Evolutionary conservation across 2,888 invertebrate genomes (phyloP).

Genomic region (Habrosyne pyritoides): DNA sequence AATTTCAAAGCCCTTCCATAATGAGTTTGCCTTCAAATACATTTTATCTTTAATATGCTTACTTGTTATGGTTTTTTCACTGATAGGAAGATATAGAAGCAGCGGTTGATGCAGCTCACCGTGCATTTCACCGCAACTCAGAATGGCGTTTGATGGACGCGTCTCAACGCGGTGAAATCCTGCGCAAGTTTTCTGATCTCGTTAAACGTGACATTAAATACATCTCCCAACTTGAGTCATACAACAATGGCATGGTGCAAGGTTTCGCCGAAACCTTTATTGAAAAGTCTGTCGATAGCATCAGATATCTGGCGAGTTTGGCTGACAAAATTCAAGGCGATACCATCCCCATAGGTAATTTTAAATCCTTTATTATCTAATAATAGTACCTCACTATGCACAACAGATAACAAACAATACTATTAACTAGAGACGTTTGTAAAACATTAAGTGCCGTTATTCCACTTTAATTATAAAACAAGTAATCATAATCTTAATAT

Average conservation of each 20-base stretch:
- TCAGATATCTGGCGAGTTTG: slow-evolving; percentile 93
- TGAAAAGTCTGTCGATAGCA: slow-evolving; percentile 67
- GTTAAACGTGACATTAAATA: slow-evolving; percentile 89
- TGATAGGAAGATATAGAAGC: slow-evolving; percentile 87
- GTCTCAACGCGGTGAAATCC: slow-evolving; percentile 87
- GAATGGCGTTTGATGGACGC: slow-evolving; percentile 93
- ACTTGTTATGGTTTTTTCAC: background rate
- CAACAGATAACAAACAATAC: no score
- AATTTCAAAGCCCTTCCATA: no score
- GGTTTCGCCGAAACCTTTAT: slow-evolving; percentile 82
- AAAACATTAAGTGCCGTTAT: no score
- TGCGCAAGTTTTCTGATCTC: slow-evolving; percentile 90
- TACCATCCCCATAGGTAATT: slow-evolving; percentile 84
- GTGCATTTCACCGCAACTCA: slow-evolving; percentile 87
- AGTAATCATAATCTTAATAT: no score
- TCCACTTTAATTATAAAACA: no score
- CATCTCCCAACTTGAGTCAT: slow-evolving; percentile 91
- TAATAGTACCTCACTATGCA: no score
- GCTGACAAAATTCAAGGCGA: slow-evolving; percentile 93
- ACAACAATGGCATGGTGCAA: slow-evolving; percentile 95
- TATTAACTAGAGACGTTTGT: no score
- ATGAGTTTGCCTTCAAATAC: no score
- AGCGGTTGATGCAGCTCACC: slow-evolving; percentile 89
- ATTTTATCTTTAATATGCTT: no score
- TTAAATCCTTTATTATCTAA: background rate